phyloP scores from a whole-genome alignment of 1,140 invertebrate species.

The Atta cephalotes region DNA sequence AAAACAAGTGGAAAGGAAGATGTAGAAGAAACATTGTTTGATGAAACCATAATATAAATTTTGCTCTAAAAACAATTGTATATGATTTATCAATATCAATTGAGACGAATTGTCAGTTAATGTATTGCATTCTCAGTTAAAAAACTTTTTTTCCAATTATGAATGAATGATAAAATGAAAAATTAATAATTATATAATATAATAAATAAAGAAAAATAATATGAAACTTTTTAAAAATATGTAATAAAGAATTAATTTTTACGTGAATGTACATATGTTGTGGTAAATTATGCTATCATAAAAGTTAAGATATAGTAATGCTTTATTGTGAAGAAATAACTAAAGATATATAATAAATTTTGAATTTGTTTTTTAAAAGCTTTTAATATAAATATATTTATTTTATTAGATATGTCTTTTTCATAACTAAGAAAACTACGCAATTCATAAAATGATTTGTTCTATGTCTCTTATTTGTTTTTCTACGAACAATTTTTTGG shows the following conservation, averaged over 20 bases:
- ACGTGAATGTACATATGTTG: neutral
- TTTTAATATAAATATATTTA: neutral
- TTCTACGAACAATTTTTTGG: neutral
- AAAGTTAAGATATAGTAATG: neutral
- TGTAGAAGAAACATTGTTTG: neutral
- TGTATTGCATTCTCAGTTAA: neutral
- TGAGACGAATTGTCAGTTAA: neutral
- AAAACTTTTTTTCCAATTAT: no score
- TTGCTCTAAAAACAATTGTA: neutral
- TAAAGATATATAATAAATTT: neutral
- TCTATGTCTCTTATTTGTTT: neutral
- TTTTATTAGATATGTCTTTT: neutral
- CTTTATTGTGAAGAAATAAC: neutral
- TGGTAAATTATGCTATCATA: neutral
- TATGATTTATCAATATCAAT: neutral
- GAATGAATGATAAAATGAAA: neutral
- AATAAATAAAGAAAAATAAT: neutral
- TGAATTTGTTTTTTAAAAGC: neutral
- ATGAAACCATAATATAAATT: neutral
- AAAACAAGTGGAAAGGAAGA: conserved; percentile 17
- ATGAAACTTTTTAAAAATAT: neutral
- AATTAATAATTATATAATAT: neutral
- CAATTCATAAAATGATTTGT: neutral
- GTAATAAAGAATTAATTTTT: neutral
- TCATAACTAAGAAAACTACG: neutral